Evolutionary conservation across 2,113 vertebrate species (phyloP).

Genomic region (Carassius gibelio): DNA sequence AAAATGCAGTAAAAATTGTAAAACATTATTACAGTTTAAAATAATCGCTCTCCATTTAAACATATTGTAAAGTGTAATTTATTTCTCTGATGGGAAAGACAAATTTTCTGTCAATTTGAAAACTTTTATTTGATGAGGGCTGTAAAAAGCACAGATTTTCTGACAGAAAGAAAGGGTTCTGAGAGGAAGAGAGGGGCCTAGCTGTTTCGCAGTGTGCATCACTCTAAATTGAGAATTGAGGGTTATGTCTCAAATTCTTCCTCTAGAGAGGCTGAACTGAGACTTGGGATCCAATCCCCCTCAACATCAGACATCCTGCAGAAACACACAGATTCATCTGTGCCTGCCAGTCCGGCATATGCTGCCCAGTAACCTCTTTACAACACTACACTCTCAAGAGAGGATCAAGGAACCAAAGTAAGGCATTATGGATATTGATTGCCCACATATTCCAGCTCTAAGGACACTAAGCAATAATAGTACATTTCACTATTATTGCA

Average conservation of each 20-base stretch:
- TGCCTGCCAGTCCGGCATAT: conserved; percentile 73
- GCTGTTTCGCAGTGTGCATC: conserved; percentile 65
- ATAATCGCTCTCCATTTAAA: no score
- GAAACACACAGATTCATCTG: conserved; percentile 60
- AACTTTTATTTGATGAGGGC: conserved; percentile 52
- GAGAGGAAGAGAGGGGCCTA: conserved; percentile 15
- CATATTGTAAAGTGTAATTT: no score
- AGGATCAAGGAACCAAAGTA: conserved; percentile 46
- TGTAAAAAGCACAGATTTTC: conserved; percentile 27
- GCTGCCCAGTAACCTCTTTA: conserved; percentile 69
- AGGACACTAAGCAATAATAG: conserved; percentile 8
- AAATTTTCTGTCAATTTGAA: conserved; percentile 49
- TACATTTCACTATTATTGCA: not conserved
- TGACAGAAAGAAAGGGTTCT: not conserved
- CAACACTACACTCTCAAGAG: conserved; percentile 57
- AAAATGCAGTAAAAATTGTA: no score
- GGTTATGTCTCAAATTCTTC: conserved; percentile 77
- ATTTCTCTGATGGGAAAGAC: conserved; percentile 32
- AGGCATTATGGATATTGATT: conserved; percentile 69
- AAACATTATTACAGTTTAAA: no score
- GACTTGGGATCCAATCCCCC: conserved; percentile 75
- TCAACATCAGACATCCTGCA: conserved; percentile 56
- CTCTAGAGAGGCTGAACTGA: conserved; percentile 70
- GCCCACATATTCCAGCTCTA: conserved; percentile 53
- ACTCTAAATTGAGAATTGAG: conserved; percentile 72